Evolutionary conservation across 2,113 vertebrate species (phyloP).

Genomic region (Damaliscus lunatus): DNA sequence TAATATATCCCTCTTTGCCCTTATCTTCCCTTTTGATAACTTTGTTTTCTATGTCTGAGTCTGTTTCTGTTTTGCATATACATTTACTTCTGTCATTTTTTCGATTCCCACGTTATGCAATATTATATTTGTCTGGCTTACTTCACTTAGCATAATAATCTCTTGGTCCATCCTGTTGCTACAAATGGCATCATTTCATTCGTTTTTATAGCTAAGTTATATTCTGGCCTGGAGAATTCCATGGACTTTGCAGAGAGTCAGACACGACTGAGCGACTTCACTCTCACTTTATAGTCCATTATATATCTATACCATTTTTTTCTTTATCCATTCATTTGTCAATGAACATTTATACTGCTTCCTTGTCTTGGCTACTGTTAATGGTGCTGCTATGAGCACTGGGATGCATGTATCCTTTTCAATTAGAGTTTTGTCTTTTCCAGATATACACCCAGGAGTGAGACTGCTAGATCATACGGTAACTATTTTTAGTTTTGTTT

Average conservation of each 20-base stretch:
- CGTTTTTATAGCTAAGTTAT: not conserved
- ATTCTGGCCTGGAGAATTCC: not conserved
- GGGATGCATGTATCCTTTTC: not conserved
- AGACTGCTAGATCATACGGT: not conserved
- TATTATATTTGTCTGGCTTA: not conserved
- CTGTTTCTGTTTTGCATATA: not conserved
- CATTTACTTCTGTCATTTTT: not conserved
- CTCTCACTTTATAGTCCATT: not conserved
- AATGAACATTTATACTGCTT: not conserved
- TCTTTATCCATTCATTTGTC: not conserved
- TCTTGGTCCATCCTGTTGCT: not conserved
- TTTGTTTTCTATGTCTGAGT: not conserved
- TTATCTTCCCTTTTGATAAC: not conserved
- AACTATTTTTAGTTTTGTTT: not conserved
- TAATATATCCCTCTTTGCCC: not conserved
- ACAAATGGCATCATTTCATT: not conserved
- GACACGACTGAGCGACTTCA: not conserved
- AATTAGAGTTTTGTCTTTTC: not conserved
- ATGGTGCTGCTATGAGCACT: not conserved
- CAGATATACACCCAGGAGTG: not conserved
- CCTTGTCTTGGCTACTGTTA: not conserved
- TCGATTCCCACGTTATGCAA: not conserved
- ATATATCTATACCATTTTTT: not conserved
- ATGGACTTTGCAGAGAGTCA: not conserved
- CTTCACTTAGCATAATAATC: not conserved